These are phyloP conservation scores for Macaria liturata DNA, from an alignment of 2,888 invertebrate species.

Conservation along the genomic window DNA sequence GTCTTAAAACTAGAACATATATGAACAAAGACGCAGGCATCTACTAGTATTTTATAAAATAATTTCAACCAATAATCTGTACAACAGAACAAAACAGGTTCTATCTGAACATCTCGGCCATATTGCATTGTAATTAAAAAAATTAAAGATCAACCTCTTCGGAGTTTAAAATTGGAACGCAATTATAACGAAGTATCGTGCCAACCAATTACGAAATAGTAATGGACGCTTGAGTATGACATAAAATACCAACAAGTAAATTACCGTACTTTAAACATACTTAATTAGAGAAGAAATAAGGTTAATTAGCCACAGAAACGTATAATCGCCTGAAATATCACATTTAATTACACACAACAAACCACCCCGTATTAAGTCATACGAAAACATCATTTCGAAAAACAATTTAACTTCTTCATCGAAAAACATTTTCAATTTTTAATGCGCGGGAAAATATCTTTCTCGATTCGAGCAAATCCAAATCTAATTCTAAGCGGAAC, in stretches of 20 bases:
- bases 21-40: no score
- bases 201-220: conserved; percentile 22
- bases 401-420: conserved; percentile 21
- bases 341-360: conserved; percentile 8
- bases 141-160: conserved; percentile 4
- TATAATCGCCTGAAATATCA: conserved; percentile 16
- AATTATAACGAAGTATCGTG: conserved; percentile 13
- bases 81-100: no score
- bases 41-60: no score
- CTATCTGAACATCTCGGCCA: background rate
- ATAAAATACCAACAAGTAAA: conserved; percentile 26
- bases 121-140: background rate
- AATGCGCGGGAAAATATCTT: conserved; percentile 41
- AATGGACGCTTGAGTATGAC: conserved; percentile 23
- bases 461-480: conserved; percentile 36
- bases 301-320: conserved; percentile 10
- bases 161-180: conserved; percentile 22
- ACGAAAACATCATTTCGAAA: conserved; percentile 14
- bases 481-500: conserved; percentile 21
- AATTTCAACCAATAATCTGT: no score
- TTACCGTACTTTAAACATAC: conserved; percentile 12
- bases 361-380: conserved; percentile 25
- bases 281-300: conserved; percentile 17
- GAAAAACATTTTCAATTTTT: conserved; percentile 54
- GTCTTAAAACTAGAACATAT: no score